phyloP scores from a whole-genome alignment of 2,797 vertebrate genomes.

The Nannoperca obscura region DNA sequence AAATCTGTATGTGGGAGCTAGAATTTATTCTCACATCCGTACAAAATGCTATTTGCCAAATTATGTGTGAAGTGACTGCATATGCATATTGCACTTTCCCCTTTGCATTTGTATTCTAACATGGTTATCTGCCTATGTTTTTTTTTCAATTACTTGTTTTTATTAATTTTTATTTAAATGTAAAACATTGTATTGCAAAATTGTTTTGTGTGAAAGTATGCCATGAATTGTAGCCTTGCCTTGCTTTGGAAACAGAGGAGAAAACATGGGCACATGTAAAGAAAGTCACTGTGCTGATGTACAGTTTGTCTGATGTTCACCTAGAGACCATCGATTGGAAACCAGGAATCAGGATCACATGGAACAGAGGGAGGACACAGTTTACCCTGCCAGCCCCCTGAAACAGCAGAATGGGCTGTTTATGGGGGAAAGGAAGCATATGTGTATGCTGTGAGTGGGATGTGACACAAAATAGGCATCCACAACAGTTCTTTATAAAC shows the following conservation, averaged over 20 bases:
- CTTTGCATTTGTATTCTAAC: background rate
- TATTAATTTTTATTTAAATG: background rate
- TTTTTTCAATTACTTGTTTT: background rate
- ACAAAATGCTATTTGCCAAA: background rate
- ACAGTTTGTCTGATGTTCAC: background rate
- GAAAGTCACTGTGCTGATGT: background rate
- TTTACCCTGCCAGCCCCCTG: background rate
- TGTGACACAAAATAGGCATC: conserved; percentile 8
- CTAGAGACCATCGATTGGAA: background rate
- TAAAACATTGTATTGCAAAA: background rate
- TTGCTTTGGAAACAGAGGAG: background rate
- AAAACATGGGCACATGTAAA: background rate
- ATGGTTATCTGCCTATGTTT: background rate
- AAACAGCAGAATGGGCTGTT: background rate
- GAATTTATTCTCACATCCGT: background rate
- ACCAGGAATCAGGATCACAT: background rate
- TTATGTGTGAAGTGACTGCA: background rate
- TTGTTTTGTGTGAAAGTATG: conserved; percentile 1
- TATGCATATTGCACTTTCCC: background rate
- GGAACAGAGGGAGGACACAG: too few species aligned
- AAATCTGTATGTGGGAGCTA: background rate
- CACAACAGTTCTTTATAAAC: background rate
- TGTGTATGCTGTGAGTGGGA: conserved; percentile 3
- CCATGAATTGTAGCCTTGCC: background rate
- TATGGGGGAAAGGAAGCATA: background rate